A percentile compares a stretch with the other conserved stretches of the same genome.
These are phyloP conservation scores for Apteryx owenii DNA, from an alignment of 2,113 vertebrate genomes.

Conservation along the genomic window DNA sequence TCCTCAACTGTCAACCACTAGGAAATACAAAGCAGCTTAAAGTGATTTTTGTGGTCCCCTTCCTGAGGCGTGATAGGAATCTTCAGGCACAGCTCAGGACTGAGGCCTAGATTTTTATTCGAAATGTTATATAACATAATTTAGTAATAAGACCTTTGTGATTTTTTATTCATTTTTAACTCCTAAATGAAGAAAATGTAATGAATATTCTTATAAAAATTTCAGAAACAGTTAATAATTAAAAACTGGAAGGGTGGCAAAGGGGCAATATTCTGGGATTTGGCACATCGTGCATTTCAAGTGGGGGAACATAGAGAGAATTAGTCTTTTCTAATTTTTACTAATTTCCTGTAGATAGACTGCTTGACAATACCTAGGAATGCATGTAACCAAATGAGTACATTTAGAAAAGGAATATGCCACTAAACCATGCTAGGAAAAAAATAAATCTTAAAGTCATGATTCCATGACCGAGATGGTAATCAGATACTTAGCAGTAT, in stretches of 20 bases:
- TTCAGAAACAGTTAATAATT: neutral
- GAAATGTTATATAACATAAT: neutral
- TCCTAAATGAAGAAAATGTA: neutral
- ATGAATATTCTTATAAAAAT: neutral
- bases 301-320: neutral
- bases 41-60: neutral
- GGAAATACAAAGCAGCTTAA: neutral
- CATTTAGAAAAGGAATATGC: neutral
- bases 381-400: neutral
- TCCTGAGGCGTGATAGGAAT: neutral
- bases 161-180: neutral
- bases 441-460: neutral
- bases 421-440: neutral
- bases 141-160: neutral
- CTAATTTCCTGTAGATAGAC: neutral
- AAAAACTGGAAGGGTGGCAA: neutral
- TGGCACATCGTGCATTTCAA: neutral
- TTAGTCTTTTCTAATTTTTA: neutral
- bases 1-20: neutral
- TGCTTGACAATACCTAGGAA: neutral
- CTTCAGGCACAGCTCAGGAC: neutral
- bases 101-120: neutral
- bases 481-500: neutral
- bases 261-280: neutral
- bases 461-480: neutral